Percentiles rank a stretch among this genome's conserved stretches.
phyloP scores from a whole-genome alignment of 1,140 invertebrate species.

The Eulimnadia texana region DNA sequence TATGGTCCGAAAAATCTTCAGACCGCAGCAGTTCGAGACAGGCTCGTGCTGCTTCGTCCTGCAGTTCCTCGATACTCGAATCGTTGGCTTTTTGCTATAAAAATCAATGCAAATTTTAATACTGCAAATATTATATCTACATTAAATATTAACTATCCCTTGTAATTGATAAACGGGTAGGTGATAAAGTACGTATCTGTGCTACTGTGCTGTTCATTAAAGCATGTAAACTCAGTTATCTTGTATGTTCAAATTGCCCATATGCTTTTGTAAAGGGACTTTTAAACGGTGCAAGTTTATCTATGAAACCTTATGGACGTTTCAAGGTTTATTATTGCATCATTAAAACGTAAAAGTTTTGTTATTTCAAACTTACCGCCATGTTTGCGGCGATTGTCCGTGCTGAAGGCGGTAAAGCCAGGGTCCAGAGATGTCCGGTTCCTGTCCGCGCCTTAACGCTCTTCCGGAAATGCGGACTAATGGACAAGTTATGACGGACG shows the following conservation, averaged over 20 bases:
- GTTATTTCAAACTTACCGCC: neutral
- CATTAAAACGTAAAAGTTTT: neutral
- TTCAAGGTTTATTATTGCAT: neutral
- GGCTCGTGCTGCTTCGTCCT: conserved; percentile 16
- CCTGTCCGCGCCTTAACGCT: conserved; percentile 65
- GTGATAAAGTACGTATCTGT: neutral
- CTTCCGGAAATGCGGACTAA: conserved; percentile 77
- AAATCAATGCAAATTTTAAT: too few species aligned
- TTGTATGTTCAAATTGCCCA: too few species aligned
- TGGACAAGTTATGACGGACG: conserved; percentile 56
- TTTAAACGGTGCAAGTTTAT: too few species aligned
- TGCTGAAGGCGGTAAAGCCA: conserved; percentile 25
- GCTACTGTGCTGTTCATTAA: neutral
- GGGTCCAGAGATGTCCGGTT: conserved; percentile 71
- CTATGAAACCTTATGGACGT: neutral
- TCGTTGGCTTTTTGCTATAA: conserved; percentile 7
- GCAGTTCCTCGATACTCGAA: neutral
- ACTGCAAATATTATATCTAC: too few species aligned
- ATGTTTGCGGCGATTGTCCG: conserved; percentile 10
- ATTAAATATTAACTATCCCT: neutral
- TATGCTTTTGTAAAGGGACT: too few species aligned
- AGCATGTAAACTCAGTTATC: neutral
- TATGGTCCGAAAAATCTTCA: conserved; percentile 1
- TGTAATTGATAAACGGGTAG: neutral
- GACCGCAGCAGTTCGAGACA: conserved; percentile 17